Percentiles rank a stretch among this genome's conserved stretches.
phyloP scores from a whole-genome alignment of 2,888 invertebrate genomes.

The Stomorhina lunata region DNA sequence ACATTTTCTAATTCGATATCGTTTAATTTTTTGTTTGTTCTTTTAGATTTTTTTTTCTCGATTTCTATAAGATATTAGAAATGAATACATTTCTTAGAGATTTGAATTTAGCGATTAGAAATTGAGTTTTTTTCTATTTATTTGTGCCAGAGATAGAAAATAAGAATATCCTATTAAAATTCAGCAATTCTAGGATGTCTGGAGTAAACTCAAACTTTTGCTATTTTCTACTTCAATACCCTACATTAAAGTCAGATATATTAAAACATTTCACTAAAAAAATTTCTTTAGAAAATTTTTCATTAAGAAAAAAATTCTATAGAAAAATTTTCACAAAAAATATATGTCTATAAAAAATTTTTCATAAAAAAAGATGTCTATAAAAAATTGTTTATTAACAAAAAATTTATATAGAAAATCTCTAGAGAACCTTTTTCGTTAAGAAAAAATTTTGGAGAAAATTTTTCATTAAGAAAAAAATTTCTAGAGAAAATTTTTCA shows the following conservation, averaged over 20 bases:
- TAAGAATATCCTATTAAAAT: conserved; percentile 50
- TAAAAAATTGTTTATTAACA: too few relatives aligned
- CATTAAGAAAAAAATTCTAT: too few relatives aligned
- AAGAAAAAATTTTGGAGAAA: too few relatives aligned
- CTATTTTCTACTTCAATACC: conserved; percentile 5
- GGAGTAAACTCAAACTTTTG: conserved; percentile 3
- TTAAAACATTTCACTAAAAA: too few relatives aligned
- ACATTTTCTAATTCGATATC: conserved; percentile 63
- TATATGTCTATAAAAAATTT: too few relatives aligned
- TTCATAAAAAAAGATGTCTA: too few relatives aligned
- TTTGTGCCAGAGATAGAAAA: neutral
- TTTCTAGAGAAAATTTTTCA: too few relatives aligned
- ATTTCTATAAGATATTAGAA: conserved; percentile 51
- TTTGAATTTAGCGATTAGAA: conserved; percentile 55
- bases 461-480: too few relatives aligned
- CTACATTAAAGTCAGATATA: neutral
- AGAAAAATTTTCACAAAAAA: too few relatives aligned
- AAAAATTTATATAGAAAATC: too few relatives aligned
- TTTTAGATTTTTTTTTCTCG: neutral
- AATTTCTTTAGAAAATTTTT: too few relatives aligned
- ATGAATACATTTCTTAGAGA: conserved; percentile 58
- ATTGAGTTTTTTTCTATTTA: neutral
- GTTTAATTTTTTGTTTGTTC: conserved; percentile 32
- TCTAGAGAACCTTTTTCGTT: too few relatives aligned
- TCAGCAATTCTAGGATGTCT: conserved; percentile 2